phyloP scores from a whole-genome alignment of 2,113 vertebrate species.

The Misgurnus mizolepis region DNA sequence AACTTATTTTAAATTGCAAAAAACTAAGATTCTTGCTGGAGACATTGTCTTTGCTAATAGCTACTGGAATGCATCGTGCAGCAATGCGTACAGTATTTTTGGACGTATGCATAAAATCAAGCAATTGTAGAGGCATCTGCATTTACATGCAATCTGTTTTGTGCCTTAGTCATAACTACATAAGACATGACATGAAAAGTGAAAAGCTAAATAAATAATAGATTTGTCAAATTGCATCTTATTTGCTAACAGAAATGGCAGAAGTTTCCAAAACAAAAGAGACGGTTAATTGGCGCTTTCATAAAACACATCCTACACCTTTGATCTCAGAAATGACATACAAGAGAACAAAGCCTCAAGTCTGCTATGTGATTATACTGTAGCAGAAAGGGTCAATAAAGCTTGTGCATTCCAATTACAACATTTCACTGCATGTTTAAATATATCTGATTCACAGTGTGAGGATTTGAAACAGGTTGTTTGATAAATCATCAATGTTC shows the following conservation, averaged over 20 bases:
- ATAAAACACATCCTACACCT: constrained; percentile 4
- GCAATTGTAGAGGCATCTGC: too few relatives aligned
- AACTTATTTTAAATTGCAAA: too few relatives aligned
- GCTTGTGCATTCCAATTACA: not conserved
- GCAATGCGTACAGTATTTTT: too few relatives aligned
- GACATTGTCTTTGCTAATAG: too few relatives aligned
- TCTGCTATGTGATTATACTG: constrained; percentile 2
- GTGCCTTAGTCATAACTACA: too few relatives aligned
- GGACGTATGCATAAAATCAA: too few relatives aligned
- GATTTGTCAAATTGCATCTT: not conserved
- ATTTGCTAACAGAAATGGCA: not conserved
- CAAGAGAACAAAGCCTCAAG: not conserved
- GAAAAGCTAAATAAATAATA: not conserved
- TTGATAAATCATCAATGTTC: not conserved
- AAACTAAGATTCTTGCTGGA: too few relatives aligned
- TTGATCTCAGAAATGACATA: constrained; percentile 9
- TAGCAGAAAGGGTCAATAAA: not conserved
- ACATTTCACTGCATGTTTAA: not conserved
- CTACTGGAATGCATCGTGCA: too few relatives aligned
- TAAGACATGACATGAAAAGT: too few relatives aligned
- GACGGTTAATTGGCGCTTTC: constrained; percentile 21
- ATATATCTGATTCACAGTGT: not conserved
- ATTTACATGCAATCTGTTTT: too few relatives aligned
- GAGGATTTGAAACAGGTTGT: not conserved
- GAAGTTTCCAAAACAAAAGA: not conserved